Base-by-base conservation (phyloP, 2,797 vertebrate genomes). In the Pelodytes ibericus region DNA sequence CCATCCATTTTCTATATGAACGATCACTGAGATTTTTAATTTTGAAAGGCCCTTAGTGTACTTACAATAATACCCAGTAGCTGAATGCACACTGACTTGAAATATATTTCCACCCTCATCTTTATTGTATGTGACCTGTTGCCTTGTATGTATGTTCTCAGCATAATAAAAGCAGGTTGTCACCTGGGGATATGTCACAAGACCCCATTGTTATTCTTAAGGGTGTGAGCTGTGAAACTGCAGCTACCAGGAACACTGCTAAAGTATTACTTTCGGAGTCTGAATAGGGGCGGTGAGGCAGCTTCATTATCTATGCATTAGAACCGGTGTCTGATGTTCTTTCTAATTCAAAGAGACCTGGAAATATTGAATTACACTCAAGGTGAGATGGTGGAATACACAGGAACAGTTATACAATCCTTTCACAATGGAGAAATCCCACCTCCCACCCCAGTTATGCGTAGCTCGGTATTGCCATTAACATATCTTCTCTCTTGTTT, bases 161-260 rank as follows among this genome's bases (percentile, higher is more conserved):
- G 44, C 18, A 33, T 4, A 4, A 20, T 22, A 10, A 22, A 20
- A 62, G n/a, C 36, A 1, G 6, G 8, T 53, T 39, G 16, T 36
- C 31, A 41, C 24, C 16, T 36, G 47, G 20, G 39, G 15, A 24
- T 61, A 13, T 56, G 24, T 69, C 57, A 61, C n/a, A 47, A 67
- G 57, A 27, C 30, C 39, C 9, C 60, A 13, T 75, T 74, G 57
- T 69, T 69, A 3, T 13, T 49, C 10, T 20, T 11, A 24, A 68
- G 57, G 74, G 74, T 75, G 74, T 69, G 57, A 60, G 13, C 57
- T 75, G 22, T 62, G 30, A 75, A 68, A 60, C 53, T 29, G 20
- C 58, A 74, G 62, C 31, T 65, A 41, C 31, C 57, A n/a, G 16
- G 27, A 10, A 25, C 18, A 57, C 11, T 24, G 11, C 57, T 36